Base-by-base conservation (phyloP, 2,113 vertebrate species). In the Archilochus colubris region DNA sequence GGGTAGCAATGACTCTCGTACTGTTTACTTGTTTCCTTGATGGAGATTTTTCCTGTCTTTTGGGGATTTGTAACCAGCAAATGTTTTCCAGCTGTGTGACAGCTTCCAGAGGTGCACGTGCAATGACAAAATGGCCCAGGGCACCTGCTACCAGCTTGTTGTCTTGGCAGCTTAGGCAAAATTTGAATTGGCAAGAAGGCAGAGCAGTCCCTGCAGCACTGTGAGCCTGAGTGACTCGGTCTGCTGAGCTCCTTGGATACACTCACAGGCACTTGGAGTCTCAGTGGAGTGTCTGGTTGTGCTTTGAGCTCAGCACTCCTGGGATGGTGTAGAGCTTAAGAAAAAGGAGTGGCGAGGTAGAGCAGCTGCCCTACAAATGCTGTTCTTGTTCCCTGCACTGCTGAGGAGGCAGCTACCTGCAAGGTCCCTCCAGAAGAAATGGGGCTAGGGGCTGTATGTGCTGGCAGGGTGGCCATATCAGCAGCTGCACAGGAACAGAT, bases 401-500 rank as follows among this genome's bases (percentile, higher is more conserved):
- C 8, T 2, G 2, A 84, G 78, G 61, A 68, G 43, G 61, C 87
- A 93, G 63, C 68, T 88, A 94, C 83, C 94, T 90, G 72, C n/a
- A 31, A 40, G 64, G 72, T 77, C 14, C 12, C 30, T 46, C 66
- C 61, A 66, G 73, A 28, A 59, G 77, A 43, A 54, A 55, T 22
- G 74, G 77, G 70, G 44, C 54, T 3, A 54, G 78, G 78, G 59
- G 19, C 77, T 63, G 24, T 50, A 36, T 17, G 67, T 88, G 53
- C 75, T 84, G 67, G 70, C 62, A 43, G 25, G 7, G 50, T 23
- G 44, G 61, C 83, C 73, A 31, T 77, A 73, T 14, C 50, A 95
- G 64, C 86, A 92, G 96, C 93, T 95, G 91, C 74, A 72, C 28
- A 61, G 81, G 61, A 86, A 74, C 81, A 89, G 61, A 81, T 95